Percentiles rank a stretch among this genome's conserved stretches.
These are phyloP conservation scores for Urocitellus parryii DNA, from an alignment of 2,113 vertebrate genomes.

Conservation along the genomic window DNA sequence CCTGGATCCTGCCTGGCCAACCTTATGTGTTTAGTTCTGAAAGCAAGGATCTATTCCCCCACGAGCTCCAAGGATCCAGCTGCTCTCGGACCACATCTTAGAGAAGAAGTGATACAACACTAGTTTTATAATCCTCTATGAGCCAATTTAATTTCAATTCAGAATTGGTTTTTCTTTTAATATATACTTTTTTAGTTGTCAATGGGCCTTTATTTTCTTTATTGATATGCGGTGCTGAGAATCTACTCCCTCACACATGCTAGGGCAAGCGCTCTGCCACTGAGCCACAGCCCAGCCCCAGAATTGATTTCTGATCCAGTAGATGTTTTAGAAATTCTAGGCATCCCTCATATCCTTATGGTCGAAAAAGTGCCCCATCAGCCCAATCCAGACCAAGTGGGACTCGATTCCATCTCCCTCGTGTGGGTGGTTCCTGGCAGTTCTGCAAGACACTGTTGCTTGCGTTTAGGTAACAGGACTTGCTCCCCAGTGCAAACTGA, in stretches of 20 bases:
- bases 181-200: no score
- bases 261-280: no score
- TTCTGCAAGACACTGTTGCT: not conserved
- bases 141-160: not conserved
- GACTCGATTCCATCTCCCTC: not conserved
- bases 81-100: not conserved
- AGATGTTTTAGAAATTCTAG: not conserved
- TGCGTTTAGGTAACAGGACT: not conserved
- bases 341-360: not conserved
- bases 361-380: not conserved
- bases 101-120: not conserved
- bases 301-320: not conserved
- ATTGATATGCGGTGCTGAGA: no score
- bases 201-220: no score
- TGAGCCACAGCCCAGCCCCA: not conserved
- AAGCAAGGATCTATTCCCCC: not conserved
- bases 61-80: no score
- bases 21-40: not conserved
- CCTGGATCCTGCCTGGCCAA: no score
- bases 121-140: not conserved
- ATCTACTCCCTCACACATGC: no score
- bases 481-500: not conserved
- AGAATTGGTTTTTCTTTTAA: no score
- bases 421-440: not conserved
- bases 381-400: not conserved